These are phyloP conservation scores for Brachypalpus laphriformis DNA, from an alignment of 2,888 invertebrate species.

Conservation along the genomic window DNA sequence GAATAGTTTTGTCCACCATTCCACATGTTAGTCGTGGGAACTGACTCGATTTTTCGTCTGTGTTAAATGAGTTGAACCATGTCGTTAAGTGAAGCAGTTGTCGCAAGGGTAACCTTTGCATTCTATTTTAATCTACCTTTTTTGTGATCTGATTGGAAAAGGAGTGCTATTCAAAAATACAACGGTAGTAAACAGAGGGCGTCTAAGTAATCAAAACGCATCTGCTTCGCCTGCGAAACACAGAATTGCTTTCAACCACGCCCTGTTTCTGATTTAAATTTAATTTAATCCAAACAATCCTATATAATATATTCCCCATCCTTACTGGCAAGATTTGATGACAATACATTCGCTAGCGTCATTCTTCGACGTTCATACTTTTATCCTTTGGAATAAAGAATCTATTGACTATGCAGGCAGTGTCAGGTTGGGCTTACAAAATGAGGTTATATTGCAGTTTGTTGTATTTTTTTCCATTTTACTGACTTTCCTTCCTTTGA, in stretches of 20 bases:
- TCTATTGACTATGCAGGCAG: constrained; percentile 25
- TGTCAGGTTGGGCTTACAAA: constrained; percentile 50
- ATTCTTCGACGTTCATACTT: constrained; percentile 47
- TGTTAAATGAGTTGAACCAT: no score
- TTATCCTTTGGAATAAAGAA: constrained; percentile 1
- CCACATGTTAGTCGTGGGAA: no score
- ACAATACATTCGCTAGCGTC: constrained; percentile 35
- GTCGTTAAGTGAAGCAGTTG: no score
- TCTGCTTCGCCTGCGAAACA: not conserved
- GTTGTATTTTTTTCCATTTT: constrained; percentile 2
- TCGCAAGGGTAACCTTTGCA: no score
- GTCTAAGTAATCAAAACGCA: not conserved
- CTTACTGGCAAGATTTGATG: constrained; percentile 49
- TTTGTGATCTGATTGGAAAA: no score
- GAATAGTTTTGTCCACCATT: no score
- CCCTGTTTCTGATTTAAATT: constrained; percentile 41
- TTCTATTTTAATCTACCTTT: no score
- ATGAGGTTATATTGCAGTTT: constrained; percentile 63
- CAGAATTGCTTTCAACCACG: no score
- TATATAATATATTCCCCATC: constrained; percentile 43
- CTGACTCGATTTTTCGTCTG: no score
- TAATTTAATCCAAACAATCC: constrained; percentile 62
- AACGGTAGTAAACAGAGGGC: not conserved
- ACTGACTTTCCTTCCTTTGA: constrained; percentile 31
- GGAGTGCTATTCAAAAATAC: no score